Evolutionary conservation across 2,113 vertebrate genomes (phyloP), one percentile per base, ranked within the genome.

Genomic region (Etheostoma cragini): DNA sequence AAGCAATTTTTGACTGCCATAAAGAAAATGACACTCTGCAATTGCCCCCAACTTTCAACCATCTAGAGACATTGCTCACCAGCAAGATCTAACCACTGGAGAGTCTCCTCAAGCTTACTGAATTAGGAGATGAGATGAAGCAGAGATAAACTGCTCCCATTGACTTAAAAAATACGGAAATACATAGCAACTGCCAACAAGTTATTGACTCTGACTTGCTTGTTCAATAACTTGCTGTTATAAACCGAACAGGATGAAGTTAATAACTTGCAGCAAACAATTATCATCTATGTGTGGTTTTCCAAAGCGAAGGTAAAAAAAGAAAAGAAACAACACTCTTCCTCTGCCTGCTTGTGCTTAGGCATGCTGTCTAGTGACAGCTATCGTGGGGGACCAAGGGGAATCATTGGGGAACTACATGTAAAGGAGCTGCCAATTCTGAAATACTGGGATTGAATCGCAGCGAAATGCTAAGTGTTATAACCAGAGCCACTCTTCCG

Each of bases 321-420:
- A 30, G 4, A 30, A 30, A 30, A 30, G 4, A 42, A 22, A 14
- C 50, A 67, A 15, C 30, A 72, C 54, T 16, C 21, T 42, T 45
- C 8, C 50, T 3, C 4, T 53, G 26, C n/a, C 17, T 21, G 1
- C 5, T 30, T 52, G 74, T 50, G 77, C 70, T 69, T 78, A 14
- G 15, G 50, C 16, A 73, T 42, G 42, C 8, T 76, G 76, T 30
- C 65, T 45, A 17, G 21, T 72, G 84, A 75, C 79, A 87, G 83
- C 87, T 88, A 87, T 79, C 24, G 33, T 5, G 3, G 8, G 56
- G 46, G 49, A 72, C 46, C 35, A 65, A 2, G 46, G 47, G 14
- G 5, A 42, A 47, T 42, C 5, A 19, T 1, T 13, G 35, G 65
- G 4, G 8, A 21, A 24, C 45, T 49, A 26, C 12, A 13, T 42